Evolutionary conservation across 1,140 invertebrate species (phyloP).

Genomic region (Pseudomyrmex concolor): DNA sequence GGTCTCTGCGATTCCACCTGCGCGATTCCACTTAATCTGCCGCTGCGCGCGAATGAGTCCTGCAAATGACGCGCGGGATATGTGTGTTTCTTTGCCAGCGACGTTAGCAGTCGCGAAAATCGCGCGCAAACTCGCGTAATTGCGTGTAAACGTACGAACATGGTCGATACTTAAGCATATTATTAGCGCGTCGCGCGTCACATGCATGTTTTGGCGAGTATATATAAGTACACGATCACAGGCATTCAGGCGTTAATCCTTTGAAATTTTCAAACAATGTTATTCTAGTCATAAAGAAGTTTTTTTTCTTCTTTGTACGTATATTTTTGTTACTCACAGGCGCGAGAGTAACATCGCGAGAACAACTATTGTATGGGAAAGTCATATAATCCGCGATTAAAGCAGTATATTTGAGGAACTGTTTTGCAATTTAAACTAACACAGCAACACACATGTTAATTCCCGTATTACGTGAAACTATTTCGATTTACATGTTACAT

Average conservation of each 20-base stretch:
- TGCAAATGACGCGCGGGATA: conserved; percentile 45
- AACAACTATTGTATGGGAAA: too few species aligned
- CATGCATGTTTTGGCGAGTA: background rate
- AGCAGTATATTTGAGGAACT: background rate
- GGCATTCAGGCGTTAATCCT: background rate
- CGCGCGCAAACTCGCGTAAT: conserved; percentile 38
- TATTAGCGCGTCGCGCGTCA: conserved; percentile 21
- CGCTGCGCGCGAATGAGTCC: conserved; percentile 42
- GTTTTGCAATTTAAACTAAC: background rate
- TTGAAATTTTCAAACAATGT: conserved; percentile 10
- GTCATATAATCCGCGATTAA: too few species aligned
- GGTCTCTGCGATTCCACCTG: conserved; percentile 16
- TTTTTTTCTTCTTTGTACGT: too few species aligned
- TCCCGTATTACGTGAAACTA: background rate
- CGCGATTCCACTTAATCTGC: background rate
- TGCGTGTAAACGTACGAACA: conserved; percentile 22
- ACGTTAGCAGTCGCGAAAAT: conserved; percentile 29
- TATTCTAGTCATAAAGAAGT: too few species aligned
- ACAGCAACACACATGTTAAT: background rate
- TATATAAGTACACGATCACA: background rate
- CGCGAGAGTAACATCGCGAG: too few species aligned
- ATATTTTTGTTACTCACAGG: too few species aligned
- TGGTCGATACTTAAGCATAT: background rate
- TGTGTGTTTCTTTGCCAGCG: conserved; percentile 35
- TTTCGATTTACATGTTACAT: background rate